Percentiles rank a stretch among this genome's conserved stretches.
Conservation (phyloP, 2,888 invertebrate genomes). For the Ochropleura leucogaster region DNA sequence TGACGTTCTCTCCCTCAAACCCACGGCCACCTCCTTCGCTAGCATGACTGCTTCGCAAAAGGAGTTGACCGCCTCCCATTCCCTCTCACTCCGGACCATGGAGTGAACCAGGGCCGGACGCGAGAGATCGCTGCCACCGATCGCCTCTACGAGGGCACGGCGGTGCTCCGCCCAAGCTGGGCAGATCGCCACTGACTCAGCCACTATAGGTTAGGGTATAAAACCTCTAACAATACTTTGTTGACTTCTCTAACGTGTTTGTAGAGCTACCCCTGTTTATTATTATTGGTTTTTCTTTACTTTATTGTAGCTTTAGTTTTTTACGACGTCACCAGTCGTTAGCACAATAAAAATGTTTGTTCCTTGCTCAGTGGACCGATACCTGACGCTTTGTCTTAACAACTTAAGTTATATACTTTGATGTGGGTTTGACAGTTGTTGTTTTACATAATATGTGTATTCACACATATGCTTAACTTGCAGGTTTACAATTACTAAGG, state of each 20-base stretch:
- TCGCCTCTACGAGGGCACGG: no score
- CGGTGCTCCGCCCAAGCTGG: no score
- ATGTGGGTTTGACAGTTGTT: slow-evolving; percentile 80
- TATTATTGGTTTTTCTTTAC: slow-evolving; percentile 64
- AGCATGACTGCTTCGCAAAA: no score
- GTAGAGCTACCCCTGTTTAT: slow-evolving; percentile 58
- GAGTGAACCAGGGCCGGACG: no score
- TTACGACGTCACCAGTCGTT: slow-evolving; percentile 64
- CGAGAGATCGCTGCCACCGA: no score
- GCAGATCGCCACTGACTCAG: no score
- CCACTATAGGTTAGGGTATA: no score
- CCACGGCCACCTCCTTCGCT: no score
- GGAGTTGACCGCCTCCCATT: no score
- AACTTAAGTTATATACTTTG: slow-evolving; percentile 74
- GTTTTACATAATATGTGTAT: slow-evolving; percentile 54
- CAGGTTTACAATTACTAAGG: slow-evolving; percentile 40
- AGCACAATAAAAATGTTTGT: slow-evolving; percentile 64
- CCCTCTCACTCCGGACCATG: no score
- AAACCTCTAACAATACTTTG: no score
- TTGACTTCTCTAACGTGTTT: slow-evolving; percentile 34
- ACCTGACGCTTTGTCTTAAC: slow-evolving; percentile 72
- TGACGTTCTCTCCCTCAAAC: no score
- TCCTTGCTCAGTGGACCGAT: slow-evolving; percentile 48
- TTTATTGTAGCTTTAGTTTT: slow-evolving; percentile 59
- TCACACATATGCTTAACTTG: slow-evolving; percentile 51